These are phyloP conservation scores for Aphelinus atriplicis DNA, from an alignment of 1,140 invertebrate species.

Conservation along the genomic window DNA sequence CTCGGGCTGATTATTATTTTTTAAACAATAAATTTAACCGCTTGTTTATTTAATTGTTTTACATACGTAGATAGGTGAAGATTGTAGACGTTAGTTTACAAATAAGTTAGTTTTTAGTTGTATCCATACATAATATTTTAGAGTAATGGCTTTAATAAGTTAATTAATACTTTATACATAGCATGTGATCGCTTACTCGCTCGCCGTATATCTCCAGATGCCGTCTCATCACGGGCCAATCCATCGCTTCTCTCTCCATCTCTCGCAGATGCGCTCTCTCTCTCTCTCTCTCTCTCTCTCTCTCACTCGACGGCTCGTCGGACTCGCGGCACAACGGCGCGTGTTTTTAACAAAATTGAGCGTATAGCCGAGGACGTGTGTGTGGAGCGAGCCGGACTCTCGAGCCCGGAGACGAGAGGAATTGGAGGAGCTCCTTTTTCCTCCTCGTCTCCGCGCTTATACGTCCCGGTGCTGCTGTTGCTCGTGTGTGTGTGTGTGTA, in stretches of 20 bases:
- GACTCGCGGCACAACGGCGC: conserved; percentile 5
- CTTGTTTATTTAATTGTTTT: conserved; percentile 63
- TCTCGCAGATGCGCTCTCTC: conserved; percentile 14
- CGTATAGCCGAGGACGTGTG: background rate
- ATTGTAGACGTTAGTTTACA: conserved; percentile 69
- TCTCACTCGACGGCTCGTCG: background rate
- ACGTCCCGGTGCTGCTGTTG: too few species aligned
- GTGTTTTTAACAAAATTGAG: conserved; percentile 1
- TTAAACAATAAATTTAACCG: conserved; percentile 66
- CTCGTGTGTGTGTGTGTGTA: too few species aligned
- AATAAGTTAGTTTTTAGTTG: conserved; percentile 67
- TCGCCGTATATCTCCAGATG: too few species aligned
- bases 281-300: conserved; percentile 22
- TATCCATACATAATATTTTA: conserved; percentile 62
- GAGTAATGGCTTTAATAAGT: conserved; percentile 59
- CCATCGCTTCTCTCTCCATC: conserved; percentile 24
- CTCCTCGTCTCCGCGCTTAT: background rate
- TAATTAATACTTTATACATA: conserved; percentile 62
- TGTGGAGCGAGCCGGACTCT: too few species aligned
- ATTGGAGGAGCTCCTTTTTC: conserved; percentile 2
- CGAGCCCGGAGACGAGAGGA: background rate
- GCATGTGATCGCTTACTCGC: conserved; percentile 28
- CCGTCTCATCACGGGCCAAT: too few species aligned
- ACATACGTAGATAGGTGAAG: conserved; percentile 64
- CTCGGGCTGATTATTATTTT: conserved; percentile 56